Evolutionary conservation across 2,797 vertebrate genomes (phyloP).

Genomic region (Heteromormyrus szaboi): DNA sequence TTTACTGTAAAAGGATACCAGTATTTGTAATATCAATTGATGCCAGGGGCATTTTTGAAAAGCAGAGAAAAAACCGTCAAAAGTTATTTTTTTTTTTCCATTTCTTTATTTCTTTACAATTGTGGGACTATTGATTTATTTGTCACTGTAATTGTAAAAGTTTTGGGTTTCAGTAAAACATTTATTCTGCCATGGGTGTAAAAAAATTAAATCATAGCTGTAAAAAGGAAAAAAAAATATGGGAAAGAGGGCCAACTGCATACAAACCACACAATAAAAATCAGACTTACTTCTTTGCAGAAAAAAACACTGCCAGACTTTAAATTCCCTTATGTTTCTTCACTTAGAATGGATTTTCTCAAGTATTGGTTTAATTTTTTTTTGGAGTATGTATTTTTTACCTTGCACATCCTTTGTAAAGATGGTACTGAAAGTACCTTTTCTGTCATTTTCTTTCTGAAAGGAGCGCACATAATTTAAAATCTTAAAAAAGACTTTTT

Average conservation of each 20-base stretch:
- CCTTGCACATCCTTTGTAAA: slow-evolving; percentile 77
- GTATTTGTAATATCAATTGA: slow-evolving; percentile 91
- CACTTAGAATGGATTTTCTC: slow-evolving; percentile 76
- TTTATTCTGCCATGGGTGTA: slow-evolving; percentile 88
- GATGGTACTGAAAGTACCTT: slow-evolving; percentile 81
- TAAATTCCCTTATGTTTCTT: slow-evolving; percentile 74
- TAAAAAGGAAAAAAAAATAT: slow-evolving; percentile 27
- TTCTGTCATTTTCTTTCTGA: slow-evolving; percentile 38
- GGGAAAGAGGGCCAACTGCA: slow-evolving; percentile 17
- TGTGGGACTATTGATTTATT: slow-evolving; percentile 79
- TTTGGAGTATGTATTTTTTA: slow-evolving; percentile 66
- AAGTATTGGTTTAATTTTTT: slow-evolving; percentile 65
- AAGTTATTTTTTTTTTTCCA: slow-evolving; percentile 37
- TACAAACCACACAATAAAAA: slow-evolving; percentile 50
- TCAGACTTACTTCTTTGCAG: slow-evolving; percentile 69
- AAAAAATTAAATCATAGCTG: slow-evolving; percentile 52
- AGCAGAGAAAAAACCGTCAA: slow-evolving; percentile 66
- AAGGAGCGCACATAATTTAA: slow-evolving; percentile 65
- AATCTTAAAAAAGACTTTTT: slow-evolving; percentile 56
- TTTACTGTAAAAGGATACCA: slow-evolving; percentile 88
- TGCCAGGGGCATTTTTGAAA: slow-evolving; percentile 88
- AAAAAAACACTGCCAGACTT: slow-evolving; percentile 64
- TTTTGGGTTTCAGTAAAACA: slow-evolving; percentile 82
- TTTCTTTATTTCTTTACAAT: slow-evolving; percentile 82
- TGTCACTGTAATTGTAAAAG: slow-evolving; percentile 81